Conservation (phyloP, 2,888 invertebrate genomes). For the Anthophora plumipes region DNA sequence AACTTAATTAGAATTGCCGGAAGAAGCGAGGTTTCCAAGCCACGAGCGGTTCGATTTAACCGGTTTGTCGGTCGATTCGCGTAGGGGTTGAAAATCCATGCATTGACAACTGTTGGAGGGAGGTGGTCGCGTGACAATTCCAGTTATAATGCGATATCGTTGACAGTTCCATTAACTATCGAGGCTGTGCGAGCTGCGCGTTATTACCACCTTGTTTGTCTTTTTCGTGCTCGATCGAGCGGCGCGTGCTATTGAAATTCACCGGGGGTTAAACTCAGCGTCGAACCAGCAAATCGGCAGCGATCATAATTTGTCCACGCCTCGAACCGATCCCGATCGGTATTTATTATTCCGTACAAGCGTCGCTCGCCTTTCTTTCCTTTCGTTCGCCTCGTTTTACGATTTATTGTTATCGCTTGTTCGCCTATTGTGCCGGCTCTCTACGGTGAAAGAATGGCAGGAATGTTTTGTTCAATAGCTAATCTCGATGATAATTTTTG, state of each 20-base stretch:
- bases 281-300: conserved; percentile 54
- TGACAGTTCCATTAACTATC: conserved; percentile 66
- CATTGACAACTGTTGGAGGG: not conserved
- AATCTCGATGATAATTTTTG: too few species aligned
- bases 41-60: conserved; percentile 57
- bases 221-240: conserved; percentile 61
- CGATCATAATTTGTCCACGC: conserved; percentile 57
- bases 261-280: conserved; percentile 33
- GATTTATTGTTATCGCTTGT: not conserved
- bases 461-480: too few species aligned
- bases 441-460: too few species aligned
- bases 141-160: conserved; percentile 64
- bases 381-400: not conserved
- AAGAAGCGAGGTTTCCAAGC: conserved; percentile 65
- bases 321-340: conserved; percentile 24
- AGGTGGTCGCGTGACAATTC: conserved; percentile 55
- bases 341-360: conserved; percentile 32
- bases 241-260: conserved; percentile 53
- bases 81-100: conserved; percentile 38
- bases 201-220: conserved; percentile 67
- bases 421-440: too few species aligned
- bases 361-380: not conserved
- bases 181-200: conserved; percentile 32
- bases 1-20: conserved; percentile 72
- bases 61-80: conserved; percentile 69